A percentile compares a stretch with the other conserved stretches of the same genome.
phyloP scores from a whole-genome alignment of 2,797 vertebrate species.

The Scarus forsteni region DNA sequence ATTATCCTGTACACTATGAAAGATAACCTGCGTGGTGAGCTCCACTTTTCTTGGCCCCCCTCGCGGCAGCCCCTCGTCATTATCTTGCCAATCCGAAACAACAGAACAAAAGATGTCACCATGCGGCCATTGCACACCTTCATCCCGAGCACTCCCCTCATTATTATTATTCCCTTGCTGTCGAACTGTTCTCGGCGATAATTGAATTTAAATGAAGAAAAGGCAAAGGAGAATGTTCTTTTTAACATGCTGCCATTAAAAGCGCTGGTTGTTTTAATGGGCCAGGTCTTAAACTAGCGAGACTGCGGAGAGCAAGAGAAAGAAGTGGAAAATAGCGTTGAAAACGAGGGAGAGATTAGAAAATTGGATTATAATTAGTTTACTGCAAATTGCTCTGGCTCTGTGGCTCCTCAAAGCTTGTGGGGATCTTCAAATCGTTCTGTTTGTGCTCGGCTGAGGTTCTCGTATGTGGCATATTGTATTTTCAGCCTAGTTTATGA shows the following conservation, averaged over 20 bases:
- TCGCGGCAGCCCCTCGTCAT: constrained; percentile 67
- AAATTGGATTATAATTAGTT: constrained; percentile 73
- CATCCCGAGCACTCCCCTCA: constrained; percentile 66
- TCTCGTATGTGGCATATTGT: constrained; percentile 27
- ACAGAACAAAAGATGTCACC: constrained; percentile 82
- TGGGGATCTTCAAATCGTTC: constrained; percentile 39
- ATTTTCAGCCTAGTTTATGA: constrained; percentile 53
- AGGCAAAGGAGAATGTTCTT: constrained; percentile 67
- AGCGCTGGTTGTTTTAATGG: constrained; percentile 70
- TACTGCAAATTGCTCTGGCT: constrained; percentile 56
- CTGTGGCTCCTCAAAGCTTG: constrained; percentile 32
- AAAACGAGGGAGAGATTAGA: constrained; percentile 47
- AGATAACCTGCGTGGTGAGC: constrained; percentile 78
- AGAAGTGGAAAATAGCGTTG: constrained; percentile 42
- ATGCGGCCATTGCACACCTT: constrained; percentile 70
- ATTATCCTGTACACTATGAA: constrained; percentile 83
- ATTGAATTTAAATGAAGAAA: constrained; percentile 83
- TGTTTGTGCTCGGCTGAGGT: constrained; percentile 14
- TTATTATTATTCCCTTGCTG: constrained; percentile 80
- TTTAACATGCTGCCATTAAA: constrained; percentile 76
- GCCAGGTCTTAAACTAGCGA: constrained; percentile 58
- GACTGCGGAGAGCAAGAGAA: constrained; percentile 32
- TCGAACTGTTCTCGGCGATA: constrained; percentile 74
- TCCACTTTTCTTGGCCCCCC: constrained; percentile 71
- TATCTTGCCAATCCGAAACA: constrained; percentile 82